These are phyloP conservation scores for Myotis davidii DNA, from an alignment of 2,113 vertebrate genomes.

Conservation along the genomic window DNA sequence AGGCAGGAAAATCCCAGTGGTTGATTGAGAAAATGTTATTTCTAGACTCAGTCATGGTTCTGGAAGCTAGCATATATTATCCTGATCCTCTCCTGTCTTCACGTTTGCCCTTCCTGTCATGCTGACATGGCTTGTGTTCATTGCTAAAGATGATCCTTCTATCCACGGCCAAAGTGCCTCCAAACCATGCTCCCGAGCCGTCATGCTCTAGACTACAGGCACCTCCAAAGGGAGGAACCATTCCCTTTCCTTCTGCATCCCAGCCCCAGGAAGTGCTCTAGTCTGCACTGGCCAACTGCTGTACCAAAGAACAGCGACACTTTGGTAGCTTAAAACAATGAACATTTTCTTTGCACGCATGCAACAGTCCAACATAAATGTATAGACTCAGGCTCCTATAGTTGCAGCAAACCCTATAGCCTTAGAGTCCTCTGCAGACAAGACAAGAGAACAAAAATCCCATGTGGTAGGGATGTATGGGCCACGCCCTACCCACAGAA, in stretches of 20 bases:
- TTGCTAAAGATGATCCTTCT: not conserved
- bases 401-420: not conserved
- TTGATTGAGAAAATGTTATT: conserved; percentile 47
- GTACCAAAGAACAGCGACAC: not conserved
- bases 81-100: not conserved
- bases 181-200: not conserved
- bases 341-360: not conserved
- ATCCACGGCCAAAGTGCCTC: not conserved
- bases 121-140: not conserved
- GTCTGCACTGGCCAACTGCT: not conserved
- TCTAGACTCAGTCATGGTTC: not conserved
- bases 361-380: not conserved
- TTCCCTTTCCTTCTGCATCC: not conserved
- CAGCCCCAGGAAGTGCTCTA: not conserved
- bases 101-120: not conserved
- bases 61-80: not conserved
- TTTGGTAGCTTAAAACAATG: not conserved
- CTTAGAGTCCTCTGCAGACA: not conserved
- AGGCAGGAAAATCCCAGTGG: conserved; percentile 6
- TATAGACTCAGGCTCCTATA: rapidly evolving
- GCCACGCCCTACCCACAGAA: not conserved
- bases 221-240: not conserved
- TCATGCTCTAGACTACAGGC: not conserved
- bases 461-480: not conserved
- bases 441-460: not conserved